Evolutionary conservation across 2,888 invertebrate genomes (phyloP).

Genomic region (Thelaira solivaga): DNA sequence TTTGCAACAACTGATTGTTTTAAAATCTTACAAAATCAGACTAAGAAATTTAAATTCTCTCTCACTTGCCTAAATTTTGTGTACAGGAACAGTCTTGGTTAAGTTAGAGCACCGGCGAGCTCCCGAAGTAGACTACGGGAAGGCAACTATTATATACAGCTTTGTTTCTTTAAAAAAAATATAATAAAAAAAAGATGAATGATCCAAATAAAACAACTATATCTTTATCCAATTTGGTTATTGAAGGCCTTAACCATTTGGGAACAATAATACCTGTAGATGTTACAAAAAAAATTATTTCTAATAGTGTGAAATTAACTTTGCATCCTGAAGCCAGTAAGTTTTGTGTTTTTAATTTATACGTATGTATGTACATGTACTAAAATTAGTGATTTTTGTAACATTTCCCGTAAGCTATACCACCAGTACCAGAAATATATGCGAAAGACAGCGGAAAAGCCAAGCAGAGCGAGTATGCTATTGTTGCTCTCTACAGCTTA

Average conservation of each 20-base stretch:
- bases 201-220: slow-evolving; percentile 49
- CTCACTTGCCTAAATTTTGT: too few relatives aligned
- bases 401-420: slow-evolving; percentile 68
- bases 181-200: slow-evolving; percentile 3
- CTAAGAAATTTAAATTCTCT: too few relatives aligned
- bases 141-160: too few relatives aligned
- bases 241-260: slow-evolving; percentile 73
- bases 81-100: too few relatives aligned
- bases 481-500: slow-evolving; percentile 71
- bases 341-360: slow-evolving; percentile 23
- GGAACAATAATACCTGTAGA: slow-evolving; percentile 70
- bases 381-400: not conserved
- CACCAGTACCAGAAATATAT: slow-evolving; percentile 76
- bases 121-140: too few relatives aligned
- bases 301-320: slow-evolving; percentile 74
- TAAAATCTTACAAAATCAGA: too few relatives aligned
- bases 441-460: slow-evolving; percentile 73
- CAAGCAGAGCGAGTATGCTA: slow-evolving; percentile 76
- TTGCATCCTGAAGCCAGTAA: slow-evolving; percentile 75
- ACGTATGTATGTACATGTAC: not conserved
- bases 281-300: slow-evolving; percentile 72
- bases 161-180: too few relatives aligned
- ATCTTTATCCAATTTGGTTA: slow-evolving; percentile 69
- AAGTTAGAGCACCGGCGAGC: too few relatives aligned
- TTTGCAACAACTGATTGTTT: too few relatives aligned